phyloP scores from a whole-genome alignment of 2,888 invertebrate genomes.

The Drosophila suboccidentalis region DNA sequence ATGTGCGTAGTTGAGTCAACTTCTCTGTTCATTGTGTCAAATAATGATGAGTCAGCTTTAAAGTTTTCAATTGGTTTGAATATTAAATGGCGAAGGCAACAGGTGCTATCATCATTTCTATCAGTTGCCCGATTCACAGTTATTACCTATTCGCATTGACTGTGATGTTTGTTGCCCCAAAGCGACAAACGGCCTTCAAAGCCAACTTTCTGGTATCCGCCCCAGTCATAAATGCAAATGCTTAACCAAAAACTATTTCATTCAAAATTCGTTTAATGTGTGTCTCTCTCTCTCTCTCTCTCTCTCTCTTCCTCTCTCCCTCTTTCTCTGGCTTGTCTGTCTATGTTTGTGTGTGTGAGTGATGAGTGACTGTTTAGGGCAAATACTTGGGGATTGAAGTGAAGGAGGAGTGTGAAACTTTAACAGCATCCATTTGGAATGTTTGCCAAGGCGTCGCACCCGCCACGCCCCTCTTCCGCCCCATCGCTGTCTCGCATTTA shows the following conservation, averaged over 20 bases:
- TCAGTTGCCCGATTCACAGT: conserved; percentile 40
- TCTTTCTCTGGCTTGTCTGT: too few species aligned
- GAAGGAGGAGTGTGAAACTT: conserved; percentile 32
- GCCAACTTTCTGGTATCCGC: conserved; percentile 28
- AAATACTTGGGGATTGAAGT: not conserved
- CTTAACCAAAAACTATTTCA: conserved; percentile 66
- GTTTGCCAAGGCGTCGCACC: conserved; percentile 58
- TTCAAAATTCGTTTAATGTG: conserved; percentile 58
- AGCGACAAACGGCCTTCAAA: conserved; percentile 28
- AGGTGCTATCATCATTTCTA: conserved; percentile 64
- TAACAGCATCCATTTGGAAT: conserved; percentile 54
- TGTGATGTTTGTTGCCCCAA: conserved; percentile 31
- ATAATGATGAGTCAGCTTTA: conserved; percentile 45
- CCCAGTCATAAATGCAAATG: conserved; percentile 72
- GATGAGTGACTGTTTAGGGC: conserved; percentile 15
- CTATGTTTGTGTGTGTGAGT: conserved; percentile 3
- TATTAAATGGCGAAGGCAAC: conserved; percentile 56
- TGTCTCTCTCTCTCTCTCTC: not conserved
- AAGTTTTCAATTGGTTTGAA: conserved; percentile 32
- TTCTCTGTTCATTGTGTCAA: conserved; percentile 5
- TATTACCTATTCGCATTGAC: conserved; percentile 25
- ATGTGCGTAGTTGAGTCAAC: not conserved
- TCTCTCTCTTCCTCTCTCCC: not conserved
- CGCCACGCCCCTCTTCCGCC: not conserved
- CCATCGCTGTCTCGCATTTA: conserved; percentile 49